phyloP scores from a whole-genome alignment of 64 coral and sea anemone genomes.

The Pocillopora verrucosa region DNA sequence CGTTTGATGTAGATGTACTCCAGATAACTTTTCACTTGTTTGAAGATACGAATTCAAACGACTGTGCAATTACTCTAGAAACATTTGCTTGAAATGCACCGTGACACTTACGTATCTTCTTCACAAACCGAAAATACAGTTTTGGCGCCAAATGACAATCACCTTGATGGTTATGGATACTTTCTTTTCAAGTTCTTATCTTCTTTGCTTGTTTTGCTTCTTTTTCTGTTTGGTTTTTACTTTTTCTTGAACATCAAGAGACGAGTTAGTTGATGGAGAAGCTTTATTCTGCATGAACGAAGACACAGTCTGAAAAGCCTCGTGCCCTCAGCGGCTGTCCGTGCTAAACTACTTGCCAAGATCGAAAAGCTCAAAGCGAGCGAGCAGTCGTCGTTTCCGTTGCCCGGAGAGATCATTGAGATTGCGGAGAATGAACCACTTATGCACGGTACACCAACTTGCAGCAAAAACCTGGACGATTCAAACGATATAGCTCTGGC shows the following conservation, averaged over 20 bases:
- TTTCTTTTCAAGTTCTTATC: background rate
- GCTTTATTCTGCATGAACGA: background rate
- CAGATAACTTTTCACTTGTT: too few species aligned
- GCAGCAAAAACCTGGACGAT: too few species aligned
- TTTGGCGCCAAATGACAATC: background rate
- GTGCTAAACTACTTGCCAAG: background rate
- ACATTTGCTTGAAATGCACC: background rate
- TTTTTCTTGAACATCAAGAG: background rate
- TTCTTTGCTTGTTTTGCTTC: background rate
- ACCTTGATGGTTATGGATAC: background rate
- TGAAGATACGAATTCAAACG: too few species aligned
- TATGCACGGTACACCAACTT: background rate
- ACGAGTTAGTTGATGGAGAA: background rate
- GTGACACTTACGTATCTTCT: background rate
- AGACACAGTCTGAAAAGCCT: background rate
- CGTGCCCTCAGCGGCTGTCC: background rate
- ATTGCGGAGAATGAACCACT: background rate
- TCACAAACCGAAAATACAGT: background rate
- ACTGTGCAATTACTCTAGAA: background rate
- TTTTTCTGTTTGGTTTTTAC: background rate
- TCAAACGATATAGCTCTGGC: too few species aligned
- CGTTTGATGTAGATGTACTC: too few species aligned
- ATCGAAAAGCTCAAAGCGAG: background rate
- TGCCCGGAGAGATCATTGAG: too few species aligned
- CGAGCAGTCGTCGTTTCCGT: background rate